Evolutionary conservation across 2,888 invertebrate species (phyloP).

Genomic region (Steinernema hermaphroditum): DNA sequence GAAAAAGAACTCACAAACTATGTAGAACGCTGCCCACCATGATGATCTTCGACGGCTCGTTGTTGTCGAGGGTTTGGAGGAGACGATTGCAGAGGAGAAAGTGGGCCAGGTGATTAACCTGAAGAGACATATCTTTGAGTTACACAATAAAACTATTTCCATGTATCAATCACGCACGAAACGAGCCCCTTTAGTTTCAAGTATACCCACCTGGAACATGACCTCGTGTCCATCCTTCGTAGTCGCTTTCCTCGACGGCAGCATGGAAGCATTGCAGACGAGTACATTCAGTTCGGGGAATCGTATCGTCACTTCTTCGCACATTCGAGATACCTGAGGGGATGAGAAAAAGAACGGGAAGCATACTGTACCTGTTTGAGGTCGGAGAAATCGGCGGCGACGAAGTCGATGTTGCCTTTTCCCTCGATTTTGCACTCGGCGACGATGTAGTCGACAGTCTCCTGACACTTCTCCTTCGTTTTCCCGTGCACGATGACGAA

Average conservation of each 20-base stretch:
- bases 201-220: slow-evolving; percentile 56
- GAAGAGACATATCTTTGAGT: slow-evolving; percentile 30
- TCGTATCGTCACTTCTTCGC: slow-evolving; percentile 55
- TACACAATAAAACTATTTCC: not conserved
- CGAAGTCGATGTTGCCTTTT: slow-evolving; percentile 55
- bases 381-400: slow-evolving; percentile 56
- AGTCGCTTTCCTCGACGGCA: slow-evolving; percentile 52
- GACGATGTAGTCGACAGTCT: slow-evolving; percentile 39
- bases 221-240: slow-evolving; percentile 61
- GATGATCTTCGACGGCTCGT: slow-evolving; percentile 56
- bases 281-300: slow-evolving; percentile 61
- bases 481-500: slow-evolving; percentile 64
- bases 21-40: slow-evolving; percentile 65
- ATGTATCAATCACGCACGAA: not conserved
- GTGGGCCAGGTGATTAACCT: slow-evolving; percentile 66
- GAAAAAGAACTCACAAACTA: slow-evolving; percentile 51
- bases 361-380: slow-evolving; percentile 50
- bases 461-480: slow-evolving; percentile 54
- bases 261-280: slow-evolving; percentile 61
- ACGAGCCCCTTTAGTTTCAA: too few species aligned
- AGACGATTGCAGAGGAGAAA: slow-evolving; percentile 58
- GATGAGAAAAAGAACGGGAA: not conserved
- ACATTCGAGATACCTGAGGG: slow-evolving; percentile 56
- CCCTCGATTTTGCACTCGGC: slow-evolving; percentile 34
- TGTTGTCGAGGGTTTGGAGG: slow-evolving; percentile 50